A percentile compares a stretch with the other conserved stretches of the same genome.
Conservation (phyloP, 2,113 vertebrate genomes). For the Todiramphus saurophagus region DNA sequence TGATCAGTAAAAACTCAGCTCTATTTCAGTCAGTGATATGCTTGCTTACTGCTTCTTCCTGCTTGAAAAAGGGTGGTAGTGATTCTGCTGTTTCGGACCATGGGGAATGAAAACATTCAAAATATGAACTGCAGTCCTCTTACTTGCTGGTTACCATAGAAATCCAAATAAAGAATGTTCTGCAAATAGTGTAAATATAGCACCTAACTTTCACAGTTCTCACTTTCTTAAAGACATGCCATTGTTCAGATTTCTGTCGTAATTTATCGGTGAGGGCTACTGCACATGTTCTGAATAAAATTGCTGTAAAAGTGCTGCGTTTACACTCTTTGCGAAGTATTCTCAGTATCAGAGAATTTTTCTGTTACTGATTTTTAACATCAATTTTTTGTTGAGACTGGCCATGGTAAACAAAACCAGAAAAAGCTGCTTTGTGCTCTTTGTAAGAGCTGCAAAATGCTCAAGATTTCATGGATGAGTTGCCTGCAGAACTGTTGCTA, state of each 20-base stretch:
- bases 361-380: neutral
- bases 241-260: neutral
- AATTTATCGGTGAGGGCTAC: neutral
- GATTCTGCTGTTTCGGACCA: neutral
- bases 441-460: neutral
- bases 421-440: neutral
- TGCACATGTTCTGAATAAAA: neutral
- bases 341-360: neutral
- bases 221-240: slow-evolving; percentile 19
- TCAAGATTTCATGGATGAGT: neutral
- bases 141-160: slow-evolving; percentile 37
- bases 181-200: slow-evolving; percentile 39
- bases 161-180: slow-evolving; percentile 57
- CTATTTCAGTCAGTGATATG: neutral
- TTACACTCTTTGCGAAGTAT: neutral
- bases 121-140: neutral
- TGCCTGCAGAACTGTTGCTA: neutral
- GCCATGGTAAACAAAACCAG: neutral
- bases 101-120: slow-evolving; percentile 14
- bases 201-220: neutral
- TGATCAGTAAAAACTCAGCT: neutral
- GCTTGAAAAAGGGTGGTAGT: neutral
- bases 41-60: neutral
- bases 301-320: neutral
- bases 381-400: neutral